Percentiles rank a stretch among this genome's conserved stretches.
Conservation (phyloP, 35 echinoderm and acorn worm genomes). For the Apostichopus californicus region DNA sequence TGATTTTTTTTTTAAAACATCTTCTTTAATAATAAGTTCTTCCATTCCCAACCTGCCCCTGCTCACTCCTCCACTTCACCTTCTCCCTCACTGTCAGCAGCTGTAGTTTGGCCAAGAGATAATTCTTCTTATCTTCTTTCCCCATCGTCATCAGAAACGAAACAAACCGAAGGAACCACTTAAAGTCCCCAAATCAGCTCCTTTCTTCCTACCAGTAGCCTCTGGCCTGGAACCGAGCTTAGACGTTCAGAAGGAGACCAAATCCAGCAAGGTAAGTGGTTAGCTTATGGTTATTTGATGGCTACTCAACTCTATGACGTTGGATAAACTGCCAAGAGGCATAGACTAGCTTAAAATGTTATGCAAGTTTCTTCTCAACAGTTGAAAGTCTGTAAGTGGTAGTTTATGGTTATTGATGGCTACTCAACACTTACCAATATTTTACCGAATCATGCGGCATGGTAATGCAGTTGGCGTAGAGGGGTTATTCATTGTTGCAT, state of each 20-base stretch:
- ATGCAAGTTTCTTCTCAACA: too few relatives aligned
- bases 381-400: neutral
- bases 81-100: too few relatives aligned
- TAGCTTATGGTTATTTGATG: too few relatives aligned
- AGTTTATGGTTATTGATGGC: too few relatives aligned
- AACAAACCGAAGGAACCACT: conserved; percentile 94
- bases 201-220: conserved; percentile 90
- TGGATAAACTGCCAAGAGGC: neutral
- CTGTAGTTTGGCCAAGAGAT: neutral
- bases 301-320: neutral
- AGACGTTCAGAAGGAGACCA: conserved; percentile 44
- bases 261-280: neutral
- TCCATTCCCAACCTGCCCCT: neutral
- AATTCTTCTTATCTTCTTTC: conserved; percentile 11
- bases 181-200: conserved; percentile 85
- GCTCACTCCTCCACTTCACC: neutral
- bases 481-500: too few relatives aligned
- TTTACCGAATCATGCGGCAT: too few relatives aligned
- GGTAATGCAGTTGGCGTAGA: too few relatives aligned
- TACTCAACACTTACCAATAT: too few relatives aligned
- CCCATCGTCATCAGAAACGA: conserved; percentile 61
- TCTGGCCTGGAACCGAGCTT: conserved; percentile 78
- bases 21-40: too few relatives aligned
- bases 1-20: too few relatives aligned
- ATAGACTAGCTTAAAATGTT: neutral